Evolutionary conservation across 2,797 vertebrate species (phyloP).

Genomic region (Sphenopsis melanotis): DNA sequence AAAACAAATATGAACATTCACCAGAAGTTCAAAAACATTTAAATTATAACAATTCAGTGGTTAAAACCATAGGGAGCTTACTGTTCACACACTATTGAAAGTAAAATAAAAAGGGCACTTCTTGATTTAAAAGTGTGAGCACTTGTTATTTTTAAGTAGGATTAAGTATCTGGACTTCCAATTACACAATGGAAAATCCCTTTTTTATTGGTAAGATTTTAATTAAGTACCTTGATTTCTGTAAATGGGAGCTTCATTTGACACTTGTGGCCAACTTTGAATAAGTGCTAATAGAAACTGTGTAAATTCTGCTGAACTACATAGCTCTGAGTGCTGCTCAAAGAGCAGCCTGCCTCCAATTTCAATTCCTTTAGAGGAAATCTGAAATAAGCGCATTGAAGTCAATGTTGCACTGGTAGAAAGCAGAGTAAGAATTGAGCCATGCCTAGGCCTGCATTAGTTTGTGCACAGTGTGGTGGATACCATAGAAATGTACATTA

Average conservation of each 20-base stretch:
- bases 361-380: slow-evolving; percentile 10
- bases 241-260: slow-evolving; percentile 51
- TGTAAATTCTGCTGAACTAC: slow-evolving; percentile 43
- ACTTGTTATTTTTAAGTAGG: slow-evolving; percentile 55
- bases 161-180: slow-evolving; percentile 54
- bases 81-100: not conserved
- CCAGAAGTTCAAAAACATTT: slow-evolving; percentile 32
- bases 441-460: not conserved
- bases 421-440: not conserved
- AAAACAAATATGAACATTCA: not conserved
- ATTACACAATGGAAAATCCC: slow-evolving; percentile 55
- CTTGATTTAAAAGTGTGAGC: slow-evolving; percentile 26
- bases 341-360: not conserved
- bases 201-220: slow-evolving; percentile 62
- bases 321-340: not conserved
- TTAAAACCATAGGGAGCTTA: slow-evolving; percentile 26
- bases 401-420: not conserved
- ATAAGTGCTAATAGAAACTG: slow-evolving; percentile 43
- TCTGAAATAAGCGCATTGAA: slow-evolving; percentile 23
- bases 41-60: slow-evolving; percentile 8
- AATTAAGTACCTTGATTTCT: slow-evolving; percentile 63
- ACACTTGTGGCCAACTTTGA: slow-evolving; percentile 57
- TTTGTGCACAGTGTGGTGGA: not conserved
- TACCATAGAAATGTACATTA: not conserved
- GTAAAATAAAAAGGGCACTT: slow-evolving; percentile 25